Evolutionary conservation across 2,113 vertebrate species (phyloP), one percentile per base, ranked within the genome.

Genomic region (Colinus virginianus): DNA sequence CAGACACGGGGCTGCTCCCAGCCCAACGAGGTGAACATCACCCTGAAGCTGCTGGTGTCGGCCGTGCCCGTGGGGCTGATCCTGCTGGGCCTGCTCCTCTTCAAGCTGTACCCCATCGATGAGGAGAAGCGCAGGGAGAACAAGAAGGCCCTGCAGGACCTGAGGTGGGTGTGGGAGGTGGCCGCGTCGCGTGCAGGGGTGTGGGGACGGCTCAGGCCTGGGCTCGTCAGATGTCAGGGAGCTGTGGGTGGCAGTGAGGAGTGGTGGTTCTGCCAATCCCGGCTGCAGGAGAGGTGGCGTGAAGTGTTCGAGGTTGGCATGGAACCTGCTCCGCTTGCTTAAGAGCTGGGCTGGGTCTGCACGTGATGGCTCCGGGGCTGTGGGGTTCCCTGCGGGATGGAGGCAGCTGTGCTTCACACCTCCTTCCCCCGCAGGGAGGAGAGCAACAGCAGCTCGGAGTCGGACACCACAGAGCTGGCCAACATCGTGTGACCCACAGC

Each of bases 41-140:
- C 99, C 1, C 96, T 99, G 96, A 99, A 98, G 96, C 97, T 99
- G 94, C 96, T 99, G 95, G 98, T 99, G 69, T 98, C 98, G 0
- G 98, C 98, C 0, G 98, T 97, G 6, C 99, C 99, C 0, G 98
- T 99, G 62, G 93, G 61, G 32, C 97, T 99, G 68, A 99, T 99
- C 49, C 64, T 97, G 11, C 63, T 99, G 46, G 99, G 99, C 30
- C 97, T 99, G 49, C 77, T 99, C 45, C 98, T 99, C 13, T 98
- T 99, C 92, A 98, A 94, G 88, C 97, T 98, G 3, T 99, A 99
- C 70, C 99, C 99, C 43, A 99, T 99, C 1, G 95, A 99, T 0
- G 99, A 99, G 95, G 97, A 98, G 66, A 98, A 96, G 88, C 94
- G 99, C 83, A 97, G 89, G 81, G 83, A 97, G n/a, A 99, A 99